Percentiles rank a stretch among this genome's conserved stretches.
phyloP scores from a whole-genome alignment of 2,888 invertebrate genomes.

The Tenthredo amoena region DNA sequence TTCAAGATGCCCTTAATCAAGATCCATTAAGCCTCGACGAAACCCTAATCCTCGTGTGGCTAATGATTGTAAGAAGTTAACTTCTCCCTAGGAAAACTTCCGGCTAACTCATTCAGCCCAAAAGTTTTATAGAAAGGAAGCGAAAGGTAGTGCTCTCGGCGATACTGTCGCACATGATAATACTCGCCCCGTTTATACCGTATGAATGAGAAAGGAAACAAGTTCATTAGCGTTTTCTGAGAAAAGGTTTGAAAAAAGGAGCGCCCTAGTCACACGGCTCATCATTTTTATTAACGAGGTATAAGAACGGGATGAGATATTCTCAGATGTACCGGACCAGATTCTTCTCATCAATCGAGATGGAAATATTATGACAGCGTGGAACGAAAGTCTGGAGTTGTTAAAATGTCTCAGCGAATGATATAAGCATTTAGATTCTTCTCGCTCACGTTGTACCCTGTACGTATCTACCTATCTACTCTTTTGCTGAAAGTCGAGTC shows the following conservation, averaged over 20 bases:
- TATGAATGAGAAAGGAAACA: not conserved
- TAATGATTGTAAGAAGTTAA: not conserved
- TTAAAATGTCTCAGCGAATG: not conserved
- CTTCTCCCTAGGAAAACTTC: not conserved
- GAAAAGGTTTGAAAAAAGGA: too few relatives aligned
- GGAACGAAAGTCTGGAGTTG: not conserved
- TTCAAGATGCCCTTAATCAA: slow-evolving; percentile 11
- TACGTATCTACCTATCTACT: not conserved
- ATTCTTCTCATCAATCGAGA: not conserved
- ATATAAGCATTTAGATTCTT: not conserved
- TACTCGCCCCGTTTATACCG: not conserved
- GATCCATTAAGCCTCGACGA: not conserved
- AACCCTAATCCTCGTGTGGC: not conserved
- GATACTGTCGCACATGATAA: not conserved
- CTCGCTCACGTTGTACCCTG: not conserved
- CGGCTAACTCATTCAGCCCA: not conserved
- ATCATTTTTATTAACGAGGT: too few relatives aligned
- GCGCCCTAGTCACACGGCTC: too few relatives aligned
- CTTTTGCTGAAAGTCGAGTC: not conserved
- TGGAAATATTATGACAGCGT: not conserved
- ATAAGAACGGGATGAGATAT: too few relatives aligned
- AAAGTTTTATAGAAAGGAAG: not conserved
- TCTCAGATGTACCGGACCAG: not conserved
- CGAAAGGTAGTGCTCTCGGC: not conserved
- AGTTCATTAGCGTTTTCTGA: not conserved